phyloP scores from a whole-genome alignment of 1,140 invertebrate genomes.

The Drosophila pandora region DNA sequence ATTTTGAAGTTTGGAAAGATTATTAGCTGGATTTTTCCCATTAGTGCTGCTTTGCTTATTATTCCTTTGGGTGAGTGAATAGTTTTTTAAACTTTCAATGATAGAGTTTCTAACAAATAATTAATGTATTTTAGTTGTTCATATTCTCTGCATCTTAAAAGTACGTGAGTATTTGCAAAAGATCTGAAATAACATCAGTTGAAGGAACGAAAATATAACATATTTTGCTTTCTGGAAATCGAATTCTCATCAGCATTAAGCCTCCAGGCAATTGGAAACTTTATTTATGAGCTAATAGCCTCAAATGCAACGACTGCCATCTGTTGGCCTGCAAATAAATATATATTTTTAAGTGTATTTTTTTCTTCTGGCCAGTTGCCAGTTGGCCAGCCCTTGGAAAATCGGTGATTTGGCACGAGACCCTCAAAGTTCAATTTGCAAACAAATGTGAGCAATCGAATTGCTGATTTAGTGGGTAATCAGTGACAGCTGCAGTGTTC shows the following conservation, averaged over 20 bases:
- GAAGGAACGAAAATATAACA: no score
- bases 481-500: slow-evolving; percentile 71
- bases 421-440: slow-evolving; percentile 72
- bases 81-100: no score
- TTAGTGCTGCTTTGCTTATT: no score
- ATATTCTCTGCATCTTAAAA: not conserved
- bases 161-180: not conserved
- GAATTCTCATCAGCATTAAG: slow-evolving; percentile 37
- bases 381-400: slow-evolving; percentile 49
- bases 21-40: no score
- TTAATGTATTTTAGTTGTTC: not conserved
- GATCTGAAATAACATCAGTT: not conserved
- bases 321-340: slow-evolving; percentile 37
- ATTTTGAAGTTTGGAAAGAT: no score
- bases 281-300: slow-evolving; percentile 62
- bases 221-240: not conserved
- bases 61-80: no score
- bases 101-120: not conserved
- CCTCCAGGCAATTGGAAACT: slow-evolving; percentile 15
- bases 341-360: slow-evolving; percentile 39
- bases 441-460: slow-evolving; percentile 64
- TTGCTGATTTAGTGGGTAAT: slow-evolving; percentile 73
- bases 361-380: slow-evolving; percentile 51
- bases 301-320: slow-evolving; percentile 37
- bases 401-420: slow-evolving; percentile 63